phyloP scores from a whole-genome alignment of 2,888 invertebrate species.

The Bimastos eiseni region DNA sequence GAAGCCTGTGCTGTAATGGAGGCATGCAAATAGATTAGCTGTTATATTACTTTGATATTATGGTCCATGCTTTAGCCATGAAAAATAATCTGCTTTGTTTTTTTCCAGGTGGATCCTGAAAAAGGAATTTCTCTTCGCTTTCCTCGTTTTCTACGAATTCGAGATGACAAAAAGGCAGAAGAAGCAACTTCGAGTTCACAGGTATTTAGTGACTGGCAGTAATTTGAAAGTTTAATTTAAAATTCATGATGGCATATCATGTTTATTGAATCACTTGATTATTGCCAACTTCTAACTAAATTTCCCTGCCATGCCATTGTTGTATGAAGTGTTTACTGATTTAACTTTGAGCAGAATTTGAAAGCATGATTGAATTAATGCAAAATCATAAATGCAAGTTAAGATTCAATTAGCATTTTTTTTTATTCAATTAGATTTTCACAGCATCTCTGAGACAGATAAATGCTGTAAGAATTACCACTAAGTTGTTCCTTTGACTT shows the following conservation, averaged over 20 bases:
- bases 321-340: background rate
- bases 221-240: background rate
- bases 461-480: no score
- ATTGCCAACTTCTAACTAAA: background rate
- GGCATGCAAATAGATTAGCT: background rate
- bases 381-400: no score
- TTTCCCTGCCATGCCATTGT: background rate
- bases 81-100: background rate
- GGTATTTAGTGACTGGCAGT: slow-evolving; percentile 58
- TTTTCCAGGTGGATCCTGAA: slow-evolving; percentile 75
- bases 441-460: no score
- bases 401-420: no score
- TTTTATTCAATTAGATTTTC: background rate
- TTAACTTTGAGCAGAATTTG: background rate
- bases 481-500: no score
- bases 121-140: slow-evolving; percentile 93
- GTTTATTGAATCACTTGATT: no score
- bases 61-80: background rate
- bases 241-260: no score
- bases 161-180: slow-evolving; percentile 89
- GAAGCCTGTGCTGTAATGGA: background rate
- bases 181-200: slow-evolving; percentile 88
- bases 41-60: background rate
- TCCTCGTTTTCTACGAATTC: slow-evolving; percentile 84
- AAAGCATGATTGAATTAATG: background rate